phyloP scores from a whole-genome alignment of 2,888 invertebrate genomes.

The Harpalus rufipes region DNA sequence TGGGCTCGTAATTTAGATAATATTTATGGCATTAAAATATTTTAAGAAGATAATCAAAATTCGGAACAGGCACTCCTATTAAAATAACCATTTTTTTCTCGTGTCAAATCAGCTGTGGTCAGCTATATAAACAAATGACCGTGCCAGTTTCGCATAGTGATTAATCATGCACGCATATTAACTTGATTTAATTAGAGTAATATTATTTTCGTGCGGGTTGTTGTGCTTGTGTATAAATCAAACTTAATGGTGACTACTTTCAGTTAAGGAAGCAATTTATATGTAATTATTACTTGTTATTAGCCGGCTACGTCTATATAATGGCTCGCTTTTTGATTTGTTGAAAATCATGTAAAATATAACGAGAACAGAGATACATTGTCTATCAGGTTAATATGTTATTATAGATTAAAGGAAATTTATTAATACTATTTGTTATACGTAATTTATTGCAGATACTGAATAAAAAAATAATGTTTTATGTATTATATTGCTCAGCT shows the following conservation, averaged over 20 bases:
- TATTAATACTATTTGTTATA: slow-evolving; percentile 13
- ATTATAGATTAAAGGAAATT: slow-evolving; percentile 20
- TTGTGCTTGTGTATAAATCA: slow-evolving; percentile 1
- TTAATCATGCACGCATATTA: slow-evolving; percentile 38
- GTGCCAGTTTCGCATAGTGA: slow-evolving; percentile 14
- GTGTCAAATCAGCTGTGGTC: neutral
- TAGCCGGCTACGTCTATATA: slow-evolving; percentile 31
- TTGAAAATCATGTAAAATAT: slow-evolving; percentile 41
- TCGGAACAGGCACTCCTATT: neutral
- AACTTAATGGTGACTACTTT: slow-evolving; percentile 35
- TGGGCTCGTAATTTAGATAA: no score
- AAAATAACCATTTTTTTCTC: neutral
- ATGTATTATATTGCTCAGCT: neutral
- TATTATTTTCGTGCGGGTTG: slow-evolving; percentile 32
- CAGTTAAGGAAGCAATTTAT: slow-evolving; percentile 41
- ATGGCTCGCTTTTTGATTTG: slow-evolving; percentile 21
- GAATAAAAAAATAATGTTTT: neutral
- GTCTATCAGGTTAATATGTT: slow-evolving; percentile 17
- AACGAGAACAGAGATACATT: slow-evolving; percentile 25
- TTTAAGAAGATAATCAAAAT: no score
- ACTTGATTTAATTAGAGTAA: slow-evolving; percentile 34
- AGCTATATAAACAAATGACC: slow-evolving; percentile 15
- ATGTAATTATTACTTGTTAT: slow-evolving; percentile 35
- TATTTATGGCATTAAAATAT: no score
- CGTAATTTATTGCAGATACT: slow-evolving; percentile 9